Percentiles rank a stretch among this genome's conserved stretches.
These are phyloP conservation scores for Pteruthius melanotis DNA, from an alignment of 2,113 vertebrate species.

Conservation along the genomic window DNA sequence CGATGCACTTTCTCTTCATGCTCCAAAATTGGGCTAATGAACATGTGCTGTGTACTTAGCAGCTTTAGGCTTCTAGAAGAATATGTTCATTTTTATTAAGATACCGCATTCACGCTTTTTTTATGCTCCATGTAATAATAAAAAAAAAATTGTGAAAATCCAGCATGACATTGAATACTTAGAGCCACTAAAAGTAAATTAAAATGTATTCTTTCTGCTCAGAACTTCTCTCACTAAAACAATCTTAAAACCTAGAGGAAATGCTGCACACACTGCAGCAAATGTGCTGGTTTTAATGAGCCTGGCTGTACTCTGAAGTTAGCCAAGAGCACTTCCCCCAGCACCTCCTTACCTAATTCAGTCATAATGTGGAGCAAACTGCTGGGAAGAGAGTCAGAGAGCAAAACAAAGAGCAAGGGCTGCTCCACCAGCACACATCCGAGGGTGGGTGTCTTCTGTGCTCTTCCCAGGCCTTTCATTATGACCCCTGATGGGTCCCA, in stretches of 20 bases:
- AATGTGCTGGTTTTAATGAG: slow-evolving; percentile 29
- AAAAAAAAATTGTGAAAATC: not conserved
- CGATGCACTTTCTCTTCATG: not conserved
- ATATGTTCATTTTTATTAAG: not conserved
- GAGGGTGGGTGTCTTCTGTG: not conserved
- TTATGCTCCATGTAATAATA: not conserved
- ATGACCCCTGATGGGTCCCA: not conserved
- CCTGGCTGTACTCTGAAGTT: not conserved
- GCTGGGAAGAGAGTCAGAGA: not conserved
- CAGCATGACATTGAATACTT: not conserved
- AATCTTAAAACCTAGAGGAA: not conserved
- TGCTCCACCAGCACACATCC: not conserved
- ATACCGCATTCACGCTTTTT: not conserved
- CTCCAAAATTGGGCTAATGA: not conserved
- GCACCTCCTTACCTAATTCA: slow-evolving; percentile 7
- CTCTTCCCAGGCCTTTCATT: not conserved
- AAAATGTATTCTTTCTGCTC: not conserved
- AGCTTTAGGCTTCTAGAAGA: not conserved
- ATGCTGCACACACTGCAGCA: not conserved
- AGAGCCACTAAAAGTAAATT: not conserved
- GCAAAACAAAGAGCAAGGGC: not conserved
- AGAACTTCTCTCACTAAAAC: not conserved
- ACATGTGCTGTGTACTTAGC: not conserved
- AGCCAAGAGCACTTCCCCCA: not conserved
- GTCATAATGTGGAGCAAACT: not conserved